Base-by-base conservation (phyloP, 2,797 vertebrate species). In the Aselliscus stoliczkanus region DNA sequence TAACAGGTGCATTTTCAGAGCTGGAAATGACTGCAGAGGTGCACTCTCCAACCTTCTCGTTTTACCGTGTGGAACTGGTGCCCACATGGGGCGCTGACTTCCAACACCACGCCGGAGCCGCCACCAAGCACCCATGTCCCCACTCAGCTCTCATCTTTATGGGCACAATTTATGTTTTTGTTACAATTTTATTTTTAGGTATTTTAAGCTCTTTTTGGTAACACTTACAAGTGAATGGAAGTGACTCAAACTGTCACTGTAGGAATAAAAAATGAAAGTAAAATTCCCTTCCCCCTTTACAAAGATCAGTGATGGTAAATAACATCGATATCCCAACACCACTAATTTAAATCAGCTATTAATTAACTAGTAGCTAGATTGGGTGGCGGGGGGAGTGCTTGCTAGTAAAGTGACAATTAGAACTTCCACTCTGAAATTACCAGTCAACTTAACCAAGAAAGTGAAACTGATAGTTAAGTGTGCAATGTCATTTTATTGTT, bases 201-300 rank as follows among this genome's bases (percentile, higher is more conserved):
- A 10, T 88, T 54, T 17, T 69, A 31, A 37, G 1, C 4, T 25
- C n/a, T 58, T 25, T 37, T 27, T 18, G 20, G 42, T 54, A 93
- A 84, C 15, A 47, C 15, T 39, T 54, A 17, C 2, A 77, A 70
- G n/a, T 60, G 64, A 96, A 44, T 70, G 27, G 81, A 52, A 77
- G 29, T 5, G 58, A 27, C 7, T 58, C n/a, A 27, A 67, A 73
- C 7, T 1, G 39, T 56, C 58, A 44, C 21, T 70, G 4, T n/a
- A 47, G 67, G 69, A 67, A 70, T 27, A 62, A 86, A 81, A 81
- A 25, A 42, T 75, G 8, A 62, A 31, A 58, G 31, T 27, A 52
- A 83, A 83, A 47, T 58, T 37, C 9, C 4, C 29, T 47, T 60
- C 37, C 2, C 5, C 37, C 4, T 81, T 76, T 21, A 39, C 67